phyloP scores from a whole-genome alignment of 2,797 vertebrate species.

The Otolemur crassicaudatus region DNA sequence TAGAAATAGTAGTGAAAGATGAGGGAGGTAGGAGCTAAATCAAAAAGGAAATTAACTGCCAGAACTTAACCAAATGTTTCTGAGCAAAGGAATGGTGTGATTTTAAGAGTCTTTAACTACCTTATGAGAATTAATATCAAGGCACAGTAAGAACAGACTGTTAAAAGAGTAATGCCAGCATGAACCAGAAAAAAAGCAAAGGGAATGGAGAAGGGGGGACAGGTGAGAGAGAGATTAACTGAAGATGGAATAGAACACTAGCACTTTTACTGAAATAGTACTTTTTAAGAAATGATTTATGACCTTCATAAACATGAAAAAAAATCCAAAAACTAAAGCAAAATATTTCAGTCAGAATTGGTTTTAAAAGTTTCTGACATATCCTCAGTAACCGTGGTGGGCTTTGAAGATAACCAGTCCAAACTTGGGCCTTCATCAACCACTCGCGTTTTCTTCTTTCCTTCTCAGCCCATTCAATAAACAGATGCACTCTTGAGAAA shows the following conservation, averaged over 20 bases:
- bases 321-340: conserved; percentile 18
- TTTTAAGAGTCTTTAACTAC: background rate
- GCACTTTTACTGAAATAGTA: background rate
- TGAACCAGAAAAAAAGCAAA: too few relatives aligned
- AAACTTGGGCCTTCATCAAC: background rate
- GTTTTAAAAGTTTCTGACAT: background rate
- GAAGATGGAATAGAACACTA: background rate
- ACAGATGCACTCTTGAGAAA: background rate
- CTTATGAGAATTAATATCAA: background rate
- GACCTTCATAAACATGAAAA: background rate
- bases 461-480: background rate
- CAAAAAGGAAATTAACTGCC: too few relatives aligned
- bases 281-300: background rate
- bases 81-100: background rate
- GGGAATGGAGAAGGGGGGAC: background rate
- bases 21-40: background rate
- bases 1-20: background rate
- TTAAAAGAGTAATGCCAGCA: background rate
- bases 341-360: background rate
- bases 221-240: background rate
- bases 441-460: background rate
- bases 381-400: background rate
- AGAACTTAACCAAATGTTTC: background rate
- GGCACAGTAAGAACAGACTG: background rate
- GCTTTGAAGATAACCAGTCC: background rate